These are phyloP conservation scores for Drosophila bifasciata DNA, from an alignment of 1,140 invertebrate genomes.

Conservation along the genomic window DNA sequence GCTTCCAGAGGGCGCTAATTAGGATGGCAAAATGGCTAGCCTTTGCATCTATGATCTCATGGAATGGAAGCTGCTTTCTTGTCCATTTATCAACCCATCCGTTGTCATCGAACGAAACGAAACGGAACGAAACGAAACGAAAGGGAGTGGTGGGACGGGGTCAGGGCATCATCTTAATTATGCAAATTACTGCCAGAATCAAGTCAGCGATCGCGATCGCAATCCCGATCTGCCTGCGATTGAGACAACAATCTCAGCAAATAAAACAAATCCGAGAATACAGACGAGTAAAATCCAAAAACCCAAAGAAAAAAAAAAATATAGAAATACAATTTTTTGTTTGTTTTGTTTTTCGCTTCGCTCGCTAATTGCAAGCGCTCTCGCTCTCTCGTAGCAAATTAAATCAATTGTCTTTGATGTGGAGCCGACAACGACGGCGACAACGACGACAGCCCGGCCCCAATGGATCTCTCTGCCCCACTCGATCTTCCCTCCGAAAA, in stretches of 20 bases:
- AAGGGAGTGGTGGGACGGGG: conserved; percentile 9
- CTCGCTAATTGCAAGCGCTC: conserved; percentile 69
- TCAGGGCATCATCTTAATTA: conserved; percentile 66
- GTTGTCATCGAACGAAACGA: conserved; percentile 33
- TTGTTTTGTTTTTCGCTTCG: conserved; percentile 9
- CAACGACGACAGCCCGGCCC: neutral
- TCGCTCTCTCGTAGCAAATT: conserved; percentile 67
- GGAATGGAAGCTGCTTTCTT: no score
- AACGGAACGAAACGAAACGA: no score
- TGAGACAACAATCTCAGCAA: conserved; percentile 10
- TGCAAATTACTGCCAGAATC: conserved; percentile 65
- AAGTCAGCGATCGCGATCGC: conserved; percentile 32
- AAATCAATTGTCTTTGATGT: conserved; percentile 76
- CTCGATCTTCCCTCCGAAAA: conserved; percentile 2
- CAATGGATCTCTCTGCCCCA: neutral
- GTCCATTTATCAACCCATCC: conserved; percentile 67
- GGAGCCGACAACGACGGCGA: conserved; percentile 29
- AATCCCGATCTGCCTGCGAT: conserved; percentile 7
- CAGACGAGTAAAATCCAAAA: conserved; percentile 19
- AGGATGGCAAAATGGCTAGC: no score
- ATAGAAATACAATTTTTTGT: conserved; percentile 16
- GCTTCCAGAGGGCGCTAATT: no score
- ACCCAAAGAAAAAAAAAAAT: conserved; percentile 5
- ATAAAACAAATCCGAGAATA: conserved; percentile 15
- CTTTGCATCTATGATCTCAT: conserved; percentile 1